A percentile compares a stretch with the other conserved stretches of the same genome.
Evolutionary conservation across 2,113 vertebrate species (phyloP).

Genomic region (Nicator chloris): DNA sequence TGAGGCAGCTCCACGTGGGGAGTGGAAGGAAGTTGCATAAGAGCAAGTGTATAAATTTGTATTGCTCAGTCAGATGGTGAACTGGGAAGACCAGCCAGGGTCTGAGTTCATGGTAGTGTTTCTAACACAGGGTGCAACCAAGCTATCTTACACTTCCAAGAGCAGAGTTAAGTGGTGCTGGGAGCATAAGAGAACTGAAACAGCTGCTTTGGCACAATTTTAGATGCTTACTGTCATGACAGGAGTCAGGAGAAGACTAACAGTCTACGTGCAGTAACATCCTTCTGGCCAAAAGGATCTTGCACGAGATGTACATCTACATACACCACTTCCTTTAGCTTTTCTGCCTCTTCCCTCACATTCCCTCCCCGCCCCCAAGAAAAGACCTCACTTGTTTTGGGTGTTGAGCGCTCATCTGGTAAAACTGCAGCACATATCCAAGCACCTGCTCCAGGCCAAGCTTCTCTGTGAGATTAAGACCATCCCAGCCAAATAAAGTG

Average conservation of each 20-base stretch:
- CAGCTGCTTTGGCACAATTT: slow-evolving; percentile 46
- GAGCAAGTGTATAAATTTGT: not conserved
- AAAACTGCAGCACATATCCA: not conserved
- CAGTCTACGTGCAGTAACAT: not conserved
- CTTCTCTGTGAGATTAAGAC: not conserved
- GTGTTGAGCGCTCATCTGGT: not conserved
- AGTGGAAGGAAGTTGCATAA: not conserved
- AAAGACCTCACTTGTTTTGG: not conserved
- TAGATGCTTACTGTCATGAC: not conserved
- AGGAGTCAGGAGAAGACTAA: not conserved
- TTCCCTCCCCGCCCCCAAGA: not conserved
- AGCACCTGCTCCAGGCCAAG: not conserved
- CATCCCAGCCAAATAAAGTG: not conserved
- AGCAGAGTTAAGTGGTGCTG: not conserved
- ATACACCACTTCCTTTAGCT: not conserved
- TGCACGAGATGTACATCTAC: not conserved
- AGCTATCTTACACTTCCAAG: not conserved
- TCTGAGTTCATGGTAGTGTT: not conserved
- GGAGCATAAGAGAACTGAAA: not conserved
- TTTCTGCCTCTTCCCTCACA: not conserved
- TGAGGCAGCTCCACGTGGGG: not conserved
- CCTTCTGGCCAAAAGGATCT: not conserved
- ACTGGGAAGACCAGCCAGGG: not conserved
- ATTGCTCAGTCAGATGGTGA: not conserved
- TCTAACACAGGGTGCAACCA: not conserved